Base-by-base conservation (phyloP, 2,113 vertebrate genomes). In the Dipodomys ordii region DNA sequence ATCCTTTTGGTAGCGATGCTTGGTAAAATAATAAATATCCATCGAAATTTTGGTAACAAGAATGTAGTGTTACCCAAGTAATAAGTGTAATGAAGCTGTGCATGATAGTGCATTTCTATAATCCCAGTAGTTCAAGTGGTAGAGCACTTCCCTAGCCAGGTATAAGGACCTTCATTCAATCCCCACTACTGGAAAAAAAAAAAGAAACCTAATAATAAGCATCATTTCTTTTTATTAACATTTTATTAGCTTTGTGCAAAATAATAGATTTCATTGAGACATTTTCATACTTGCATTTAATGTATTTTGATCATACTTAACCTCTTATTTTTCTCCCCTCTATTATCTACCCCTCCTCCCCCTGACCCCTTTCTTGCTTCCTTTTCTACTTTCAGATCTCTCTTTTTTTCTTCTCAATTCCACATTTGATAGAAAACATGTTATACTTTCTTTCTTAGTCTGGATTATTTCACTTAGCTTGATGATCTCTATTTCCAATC, bases 1-100 rank as follows among this genome's bases (percentile, higher is more conserved):
- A 77, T 88, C 68, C 25, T 91, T 92, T 91, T 39, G 73, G 30
- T 94, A 57, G 44, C 69, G 11, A 11, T 76, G 25, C 12, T 83
- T 32, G 27, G 49, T 72, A 87, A 73, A 69, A 83, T 76, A 83
- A 32, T 13, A 74, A 67, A 74, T 53, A 86, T 49, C 65, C 39
- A 12, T 81, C 35, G 46, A 3, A 62, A 91, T 95, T 68, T 35
- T 11, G 20, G 49, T 84, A 73, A 60, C 83, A 39, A 72, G 72
- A 65, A 71, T 32, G 77, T 11, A 90, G 27, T 35, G 60, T n/a
- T 83, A 39, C 15, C 49, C 3, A 23, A 53, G 16, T 87, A 35
- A 60, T 83, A 73, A 53, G 62, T 6, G 23, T 64, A 64, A 64
- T 64, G 62, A 67, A 67, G 65, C 19, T 67, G 25, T 11, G 65